Percentiles rank a stretch among this genome's conserved stretches.
Conservation (phyloP, 1,140 invertebrate species). For the Ips nitidus region DNA sequence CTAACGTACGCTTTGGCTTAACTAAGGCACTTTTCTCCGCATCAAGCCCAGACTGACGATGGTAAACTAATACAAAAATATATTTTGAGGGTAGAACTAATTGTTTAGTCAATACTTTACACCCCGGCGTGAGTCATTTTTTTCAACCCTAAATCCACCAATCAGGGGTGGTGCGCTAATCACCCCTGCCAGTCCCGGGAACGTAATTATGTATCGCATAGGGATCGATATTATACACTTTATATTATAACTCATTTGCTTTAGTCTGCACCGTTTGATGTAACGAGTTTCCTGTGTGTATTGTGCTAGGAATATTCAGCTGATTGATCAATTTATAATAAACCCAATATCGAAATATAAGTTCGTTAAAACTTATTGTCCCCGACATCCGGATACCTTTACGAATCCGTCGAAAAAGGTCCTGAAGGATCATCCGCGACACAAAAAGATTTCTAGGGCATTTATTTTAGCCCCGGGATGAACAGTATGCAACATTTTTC, state of each 20-base stretch:
- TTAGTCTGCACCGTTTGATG: slow-evolving; percentile 13
- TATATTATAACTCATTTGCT: slow-evolving; percentile 31
- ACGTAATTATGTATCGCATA: slow-evolving; percentile 53
- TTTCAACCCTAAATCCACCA: slow-evolving; percentile 53
- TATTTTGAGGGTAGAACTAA: slow-evolving; percentile 49
- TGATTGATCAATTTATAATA: slow-evolving; percentile 16
- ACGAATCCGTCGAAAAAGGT: slow-evolving; percentile 9
- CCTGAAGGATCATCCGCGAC: slow-evolving; percentile 5
- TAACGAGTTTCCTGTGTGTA: slow-evolving; percentile 14
- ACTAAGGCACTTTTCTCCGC: background rate
- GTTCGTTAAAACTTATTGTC: slow-evolving; percentile 27
- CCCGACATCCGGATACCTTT: slow-evolving; percentile 1
- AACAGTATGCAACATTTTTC: slow-evolving; percentile 32
- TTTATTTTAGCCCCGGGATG: slow-evolving; percentile 28
- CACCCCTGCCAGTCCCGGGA: slow-evolving; percentile 47
- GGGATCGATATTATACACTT: slow-evolving; percentile 52
- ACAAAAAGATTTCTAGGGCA: slow-evolving; percentile 28
- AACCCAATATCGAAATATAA: background rate
- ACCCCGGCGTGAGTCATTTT: slow-evolving; percentile 55
- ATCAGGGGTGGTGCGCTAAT: slow-evolving; percentile 51
- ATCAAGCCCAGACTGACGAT: background rate
- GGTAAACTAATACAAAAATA: slow-evolving; percentile 42
- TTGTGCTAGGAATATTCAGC: background rate
- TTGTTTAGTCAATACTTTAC: slow-evolving; percentile 56
- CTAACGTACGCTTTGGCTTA: too few relatives aligned